Base-by-base conservation (phyloP, 2,797 vertebrate species). In the Coreius guichenoti region DNA sequence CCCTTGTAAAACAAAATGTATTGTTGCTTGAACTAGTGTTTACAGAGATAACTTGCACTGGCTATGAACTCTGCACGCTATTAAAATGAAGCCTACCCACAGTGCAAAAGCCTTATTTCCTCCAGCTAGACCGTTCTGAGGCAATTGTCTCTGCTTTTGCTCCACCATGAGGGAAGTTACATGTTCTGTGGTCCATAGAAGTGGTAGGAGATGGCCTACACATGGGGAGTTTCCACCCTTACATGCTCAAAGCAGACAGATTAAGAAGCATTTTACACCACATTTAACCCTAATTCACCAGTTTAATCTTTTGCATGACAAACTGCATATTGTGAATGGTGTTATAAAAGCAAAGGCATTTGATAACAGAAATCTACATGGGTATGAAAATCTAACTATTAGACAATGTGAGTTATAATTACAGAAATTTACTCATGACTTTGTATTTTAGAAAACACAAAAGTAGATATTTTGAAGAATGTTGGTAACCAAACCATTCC, bases 151-250 rank as follows among this genome's bases (percentile, higher is more conserved):
- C 19, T 73, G 54, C 54, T 67, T 23, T 54, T 69, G 65, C 79
- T 54, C 8, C 67, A 68, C 58, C 67, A 54, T 33, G 51, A 56
- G 56, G 39, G 75, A 49, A 36, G 82, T 54, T 75, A 54, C 12
- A 61, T 67, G 45, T 80, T 89, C 80, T 87, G 82, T 82, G 85
- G 82, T 85, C 61, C 80, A 73, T 43, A 39, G 80, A 87, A 77
- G 49, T 78, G 67, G 77, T 77, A 33, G 39, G 36, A 72, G 43
- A 78, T 82, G 78, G 76, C 70, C 80, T 77, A 84, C 78, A 86
- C 80, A 76, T 82, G 80, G 31, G 14, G 63, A 56, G 49, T 68
- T 74, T 84, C 81, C 61, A 65, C 65, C 36, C n/a, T 47, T 70
- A 31, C 63, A 69, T 78, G 69, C 43, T 74, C 76, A 63, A 72